A percentile compares a stretch with the other conserved stretches of the same genome.
These are phyloP conservation scores for Eremophila alpestris DNA, from an alignment of 2,797 vertebrate species.

Conservation along the genomic window DNA sequence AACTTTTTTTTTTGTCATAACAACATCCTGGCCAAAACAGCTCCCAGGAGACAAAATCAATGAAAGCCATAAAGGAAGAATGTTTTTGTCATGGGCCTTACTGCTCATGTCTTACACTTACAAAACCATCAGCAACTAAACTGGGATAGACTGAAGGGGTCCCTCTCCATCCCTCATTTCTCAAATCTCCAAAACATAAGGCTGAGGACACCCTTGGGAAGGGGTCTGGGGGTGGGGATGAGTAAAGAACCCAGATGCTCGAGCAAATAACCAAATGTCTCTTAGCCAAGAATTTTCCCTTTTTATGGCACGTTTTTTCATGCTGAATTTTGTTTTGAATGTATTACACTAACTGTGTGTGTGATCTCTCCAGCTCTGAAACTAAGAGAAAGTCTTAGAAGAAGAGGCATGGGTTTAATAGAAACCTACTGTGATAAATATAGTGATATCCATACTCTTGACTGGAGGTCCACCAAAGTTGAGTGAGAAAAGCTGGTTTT, in stretches of 20 bases:
- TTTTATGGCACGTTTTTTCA: background rate
- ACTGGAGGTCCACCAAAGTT: background rate
- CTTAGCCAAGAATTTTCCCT: background rate
- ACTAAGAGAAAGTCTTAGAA: background rate
- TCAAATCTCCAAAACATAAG: background rate
- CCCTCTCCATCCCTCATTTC: background rate
- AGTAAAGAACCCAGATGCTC: background rate
- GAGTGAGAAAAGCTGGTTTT: background rate
- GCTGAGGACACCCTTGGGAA: background rate
- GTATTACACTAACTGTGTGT: no score
- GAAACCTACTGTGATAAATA: background rate
- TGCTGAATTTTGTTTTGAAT: background rate
- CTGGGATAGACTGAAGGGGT: background rate
- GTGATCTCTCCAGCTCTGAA: background rate
- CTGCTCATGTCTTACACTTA: background rate
- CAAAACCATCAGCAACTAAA: background rate
- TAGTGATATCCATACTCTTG: background rate
- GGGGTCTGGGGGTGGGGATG: background rate
- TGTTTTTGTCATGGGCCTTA: background rate
- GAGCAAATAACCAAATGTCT: background rate
- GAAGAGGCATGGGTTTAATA: background rate
- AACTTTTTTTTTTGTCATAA: slow-evolving; percentile 5
- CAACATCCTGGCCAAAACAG: background rate
- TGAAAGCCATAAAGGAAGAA: slow-evolving; percentile 19
- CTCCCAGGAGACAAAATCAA: background rate